Evolutionary conservation across 2,888 invertebrate species (phyloP).

Genomic region (Melanostoma mellinum): DNA sequence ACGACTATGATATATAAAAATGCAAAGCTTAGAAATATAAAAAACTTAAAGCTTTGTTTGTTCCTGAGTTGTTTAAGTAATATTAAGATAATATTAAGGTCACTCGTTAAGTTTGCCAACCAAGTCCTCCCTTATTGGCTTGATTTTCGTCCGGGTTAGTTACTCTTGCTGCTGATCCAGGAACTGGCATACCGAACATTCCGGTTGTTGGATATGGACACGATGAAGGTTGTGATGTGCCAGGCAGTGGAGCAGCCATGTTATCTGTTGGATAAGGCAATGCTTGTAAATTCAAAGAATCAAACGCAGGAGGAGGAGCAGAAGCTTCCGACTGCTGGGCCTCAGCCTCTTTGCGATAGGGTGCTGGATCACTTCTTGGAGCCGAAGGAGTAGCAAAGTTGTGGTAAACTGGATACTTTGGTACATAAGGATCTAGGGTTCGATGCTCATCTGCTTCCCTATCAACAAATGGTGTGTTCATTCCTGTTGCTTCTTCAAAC

Average conservation of each 20-base stretch:
- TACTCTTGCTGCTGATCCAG: background rate
- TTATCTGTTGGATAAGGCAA: background rate
- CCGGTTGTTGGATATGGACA: constrained; percentile 27
- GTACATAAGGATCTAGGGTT: constrained; percentile 75
- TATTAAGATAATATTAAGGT: too few relatives aligned
- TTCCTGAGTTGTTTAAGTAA: background rate
- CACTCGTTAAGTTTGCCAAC: constrained; percentile 14
- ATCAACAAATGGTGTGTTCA: constrained; percentile 75
- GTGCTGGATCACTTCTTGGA: background rate
- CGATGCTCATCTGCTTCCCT: constrained; percentile 75
- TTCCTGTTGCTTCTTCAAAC: constrained; percentile 75
- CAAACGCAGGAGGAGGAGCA: background rate
- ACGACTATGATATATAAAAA: background rate
- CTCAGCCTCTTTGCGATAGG: background rate
- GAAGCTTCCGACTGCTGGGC: background rate
- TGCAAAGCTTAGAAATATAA: background rate
- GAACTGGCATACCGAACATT: constrained; percentile 5
- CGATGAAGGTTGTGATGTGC: background rate
- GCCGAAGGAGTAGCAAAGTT: constrained; percentile 73
- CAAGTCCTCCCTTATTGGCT: background rate
- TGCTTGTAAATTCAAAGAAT: background rate
- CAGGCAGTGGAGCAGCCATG: background rate
- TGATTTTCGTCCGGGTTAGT: background rate
- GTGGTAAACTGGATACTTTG: constrained; percentile 77
- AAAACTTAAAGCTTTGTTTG: background rate